Conservation (phyloP, 2,113 vertebrate genomes). For the Thamnophis sirtalis region DNA sequence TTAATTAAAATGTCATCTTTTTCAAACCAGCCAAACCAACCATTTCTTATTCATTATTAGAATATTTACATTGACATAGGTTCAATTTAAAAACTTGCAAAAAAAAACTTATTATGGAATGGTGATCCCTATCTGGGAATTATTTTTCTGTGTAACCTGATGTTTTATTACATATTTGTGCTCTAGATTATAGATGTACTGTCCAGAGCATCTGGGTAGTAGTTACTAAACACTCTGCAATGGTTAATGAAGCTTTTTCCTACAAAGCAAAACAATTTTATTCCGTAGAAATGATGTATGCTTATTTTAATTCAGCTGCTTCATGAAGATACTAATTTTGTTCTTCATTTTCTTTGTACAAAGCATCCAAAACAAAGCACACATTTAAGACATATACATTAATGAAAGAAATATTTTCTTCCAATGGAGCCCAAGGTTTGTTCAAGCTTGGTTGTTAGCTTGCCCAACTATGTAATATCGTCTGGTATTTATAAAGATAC, state of each 20-base stretch:
- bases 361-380: not conserved
- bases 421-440: not conserved
- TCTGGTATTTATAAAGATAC: not conserved
- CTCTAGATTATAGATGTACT: not conserved
- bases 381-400: not conserved
- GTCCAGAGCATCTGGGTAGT: not conserved
- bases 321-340: not conserved
- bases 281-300: not conserved
- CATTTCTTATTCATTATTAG: not conserved
- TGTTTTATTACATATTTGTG: not conserved
- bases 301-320: not conserved
- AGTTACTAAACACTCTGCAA: not conserved
- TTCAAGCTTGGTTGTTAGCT: not conserved
- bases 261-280: not conserved
- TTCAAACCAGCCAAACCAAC: conserved; percentile 10
- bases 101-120: not conserved
- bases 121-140: not conserved
- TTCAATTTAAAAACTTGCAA: not conserved
- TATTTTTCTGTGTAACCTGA: not conserved
- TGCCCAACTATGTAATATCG: not conserved
- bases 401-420: not conserved
- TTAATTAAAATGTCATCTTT: not conserved
- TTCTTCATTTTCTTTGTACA: not conserved
- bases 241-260: not conserved
- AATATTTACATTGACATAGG: not conserved